Base-by-base conservation (phyloP, 1,140 invertebrate species). In the Hycleus cichorii region DNA sequence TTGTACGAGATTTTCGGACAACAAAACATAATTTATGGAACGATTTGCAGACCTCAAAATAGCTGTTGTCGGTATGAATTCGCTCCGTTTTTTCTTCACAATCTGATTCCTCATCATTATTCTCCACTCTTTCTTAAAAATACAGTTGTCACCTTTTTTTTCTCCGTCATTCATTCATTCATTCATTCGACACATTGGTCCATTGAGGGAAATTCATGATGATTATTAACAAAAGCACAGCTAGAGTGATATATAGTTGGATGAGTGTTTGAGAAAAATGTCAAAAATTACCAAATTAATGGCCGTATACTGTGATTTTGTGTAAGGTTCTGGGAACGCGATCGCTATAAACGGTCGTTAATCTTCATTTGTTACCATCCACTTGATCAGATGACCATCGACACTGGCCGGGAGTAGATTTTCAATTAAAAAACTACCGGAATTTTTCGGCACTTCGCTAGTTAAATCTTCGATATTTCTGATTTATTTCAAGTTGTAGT, bases 11-110 rank as follows among this genome's bases (percentile, higher is more conserved):
- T 32, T 32, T 32, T 32, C 7, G 39, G 44, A 9, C 24, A 26
- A 53, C 51, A 53, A 53, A 53, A 53, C 51, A 53, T 53, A 53
- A 53, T 53, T 53, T 53, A 53, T 53, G 51, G 44, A 46, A 32
- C 51, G 51, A 53, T 53, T 53, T 53, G 51, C 51, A 32, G 51
- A 53, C 51, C 51, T 53, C 51, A 53, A 53, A 53, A 46, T 42
- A 42, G 42, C 51, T 45, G 46, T 45, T 46, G 46, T 53, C 10
- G 39, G 27, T 43, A 52, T 52, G 51, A 53, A 53, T 32, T 53
- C 51, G 51, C 51, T 46, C 51, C 46, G 44, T 53, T 46, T 45
- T n/a, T 9, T 45, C 32, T 32, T 7, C 18, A 18, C 18, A 18
- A 32, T 32, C 4, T 32, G 7, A 32, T 4, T 32, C 4, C 7